These are phyloP conservation scores for Cyanoramphus novaezelandiae DNA, from an alignment of 2,113 vertebrate species.

Conservation along the genomic window DNA sequence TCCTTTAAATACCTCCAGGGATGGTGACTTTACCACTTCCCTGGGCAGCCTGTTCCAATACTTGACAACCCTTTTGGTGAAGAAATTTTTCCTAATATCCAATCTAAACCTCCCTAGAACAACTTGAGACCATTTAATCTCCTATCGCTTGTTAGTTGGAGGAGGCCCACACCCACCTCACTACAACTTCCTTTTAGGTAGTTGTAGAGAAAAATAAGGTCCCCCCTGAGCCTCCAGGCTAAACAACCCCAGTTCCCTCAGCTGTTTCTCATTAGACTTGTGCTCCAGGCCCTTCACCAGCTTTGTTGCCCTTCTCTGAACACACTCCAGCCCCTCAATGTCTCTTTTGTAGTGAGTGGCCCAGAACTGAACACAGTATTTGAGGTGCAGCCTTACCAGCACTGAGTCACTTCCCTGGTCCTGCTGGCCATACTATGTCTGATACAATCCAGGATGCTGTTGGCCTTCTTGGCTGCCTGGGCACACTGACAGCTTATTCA, in stretches of 20 bases:
- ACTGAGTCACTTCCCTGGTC: background rate
- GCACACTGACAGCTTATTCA: background rate
- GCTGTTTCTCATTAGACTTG: accelerated
- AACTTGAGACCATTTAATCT: background rate
- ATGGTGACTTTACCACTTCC: background rate
- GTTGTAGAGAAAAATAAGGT: background rate
- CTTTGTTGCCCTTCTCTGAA: background rate
- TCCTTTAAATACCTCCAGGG: background rate
- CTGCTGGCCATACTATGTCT: background rate
- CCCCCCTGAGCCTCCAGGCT: background rate
- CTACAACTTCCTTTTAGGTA: background rate
- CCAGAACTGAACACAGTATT: background rate
- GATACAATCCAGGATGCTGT: background rate
- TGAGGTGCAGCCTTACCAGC: background rate
- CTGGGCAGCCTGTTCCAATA: background rate
- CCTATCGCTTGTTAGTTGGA: background rate
- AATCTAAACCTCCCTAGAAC: background rate
- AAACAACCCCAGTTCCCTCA: accelerated
- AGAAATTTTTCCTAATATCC: background rate
- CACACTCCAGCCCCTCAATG: accelerated
- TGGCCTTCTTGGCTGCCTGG: background rate
- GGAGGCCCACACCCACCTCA: background rate
- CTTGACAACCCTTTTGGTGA: background rate
- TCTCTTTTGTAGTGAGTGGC: background rate
- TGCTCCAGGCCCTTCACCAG: background rate